A percentile compares a stretch with the other conserved stretches of the same genome.
These are phyloP conservation scores for Apis cerana DNA, from an alignment of 1,140 invertebrate species.

Conservation along the genomic window DNA sequence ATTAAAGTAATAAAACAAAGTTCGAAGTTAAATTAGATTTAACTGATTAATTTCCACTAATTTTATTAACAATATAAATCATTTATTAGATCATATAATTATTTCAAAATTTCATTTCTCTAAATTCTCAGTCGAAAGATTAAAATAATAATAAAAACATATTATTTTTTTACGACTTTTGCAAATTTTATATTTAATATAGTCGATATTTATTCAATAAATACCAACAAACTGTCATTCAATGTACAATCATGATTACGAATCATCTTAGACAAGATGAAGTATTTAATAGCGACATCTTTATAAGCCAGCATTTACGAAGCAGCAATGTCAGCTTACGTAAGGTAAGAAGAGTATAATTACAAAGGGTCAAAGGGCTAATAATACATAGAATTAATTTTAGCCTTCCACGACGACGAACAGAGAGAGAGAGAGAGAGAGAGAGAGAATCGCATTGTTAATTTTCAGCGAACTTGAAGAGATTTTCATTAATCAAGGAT, in stretches of 20 bases:
- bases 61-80: background rate
- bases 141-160: background rate
- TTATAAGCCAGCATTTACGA: background rate
- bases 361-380: constrained; percentile 30
- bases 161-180: no score
- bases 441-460: constrained; percentile 16
- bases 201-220: background rate
- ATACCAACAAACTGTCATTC: no score
- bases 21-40: background rate
- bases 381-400: constrained; percentile 37
- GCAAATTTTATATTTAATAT: no score
- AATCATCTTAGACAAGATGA: background rate
- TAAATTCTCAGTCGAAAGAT: no score
- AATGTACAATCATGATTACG: background rate
- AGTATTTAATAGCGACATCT: constrained; percentile 11
- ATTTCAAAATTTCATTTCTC: background rate
- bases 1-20: background rate
- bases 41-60: no score
- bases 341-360: background rate
- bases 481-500: constrained; percentile 38
- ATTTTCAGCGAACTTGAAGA: background rate
- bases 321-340: constrained; percentile 32
- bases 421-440: no score
- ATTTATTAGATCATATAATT: background rate
- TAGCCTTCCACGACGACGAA: background rate